Percentiles rank a stretch among this genome's conserved stretches.
Evolutionary conservation across 2,888 invertebrate genomes (phyloP).

Genomic region (Syrphus vitripennis): DNA sequence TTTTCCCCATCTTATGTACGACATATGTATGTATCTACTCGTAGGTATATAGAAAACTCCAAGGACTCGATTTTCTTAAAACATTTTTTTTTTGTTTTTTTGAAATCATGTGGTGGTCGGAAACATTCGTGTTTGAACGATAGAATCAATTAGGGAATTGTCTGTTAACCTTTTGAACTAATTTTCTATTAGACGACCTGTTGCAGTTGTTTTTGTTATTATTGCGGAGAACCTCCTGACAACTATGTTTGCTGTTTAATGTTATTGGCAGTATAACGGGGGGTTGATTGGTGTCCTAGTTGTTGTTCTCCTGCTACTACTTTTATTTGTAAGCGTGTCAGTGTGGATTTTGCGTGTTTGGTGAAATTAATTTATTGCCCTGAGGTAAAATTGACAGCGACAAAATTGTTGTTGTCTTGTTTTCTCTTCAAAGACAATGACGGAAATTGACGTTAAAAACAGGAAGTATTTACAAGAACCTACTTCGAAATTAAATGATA

Average conservation of each 20-base stretch:
- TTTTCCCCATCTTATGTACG: neutral
- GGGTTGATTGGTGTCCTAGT: neutral
- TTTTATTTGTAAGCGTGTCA: conserved; percentile 33
- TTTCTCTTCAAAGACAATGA: conserved; percentile 15
- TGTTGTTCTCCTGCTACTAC: neutral
- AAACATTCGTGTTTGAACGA: conserved; percentile 55
- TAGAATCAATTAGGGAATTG: conserved; percentile 62
- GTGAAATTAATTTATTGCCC: conserved; percentile 53
- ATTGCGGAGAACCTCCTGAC: neutral
- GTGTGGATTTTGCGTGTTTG: conserved; percentile 57
- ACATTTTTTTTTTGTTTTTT: no score
- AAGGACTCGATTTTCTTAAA: conserved; percentile 11
- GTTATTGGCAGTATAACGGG: neutral
- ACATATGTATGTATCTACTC: neutral
- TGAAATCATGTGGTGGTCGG: neutral
- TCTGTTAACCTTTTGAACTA: conserved; percentile 65
- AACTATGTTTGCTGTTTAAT: neutral
- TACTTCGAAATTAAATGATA: neutral
- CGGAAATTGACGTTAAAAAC: conserved; percentile 41
- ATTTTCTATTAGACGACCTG: conserved; percentile 54
- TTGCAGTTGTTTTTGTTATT: conserved; percentile 28
- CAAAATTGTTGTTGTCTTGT: neutral
- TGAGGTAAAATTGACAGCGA: conserved; percentile 22
- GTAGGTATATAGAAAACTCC: neutral
- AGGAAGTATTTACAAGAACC: conserved; percentile 36